phyloP scores from a whole-genome alignment of 2,888 invertebrate genomes.

The Elgonia sp. region DNA sequence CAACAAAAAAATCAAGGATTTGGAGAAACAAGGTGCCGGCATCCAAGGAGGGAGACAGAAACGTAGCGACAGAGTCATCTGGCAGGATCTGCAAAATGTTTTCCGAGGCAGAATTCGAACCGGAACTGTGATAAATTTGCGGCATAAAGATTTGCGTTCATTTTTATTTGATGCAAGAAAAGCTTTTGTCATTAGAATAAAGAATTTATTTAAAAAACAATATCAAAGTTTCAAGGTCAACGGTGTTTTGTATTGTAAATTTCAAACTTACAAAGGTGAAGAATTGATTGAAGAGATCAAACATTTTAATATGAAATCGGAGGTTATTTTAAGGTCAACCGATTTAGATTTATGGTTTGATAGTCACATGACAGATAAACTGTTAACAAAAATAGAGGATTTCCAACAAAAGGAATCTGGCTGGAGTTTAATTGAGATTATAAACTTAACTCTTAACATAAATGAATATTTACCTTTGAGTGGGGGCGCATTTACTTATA shows the following conservation, averaged over 20 bases:
- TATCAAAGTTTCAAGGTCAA: constrained; percentile 16
- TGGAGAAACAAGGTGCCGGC: not conserved
- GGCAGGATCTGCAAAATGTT: constrained; percentile 5
- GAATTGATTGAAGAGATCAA: constrained; percentile 29
- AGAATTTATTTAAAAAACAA: constrained; percentile 11
- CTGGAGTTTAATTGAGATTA: no score
- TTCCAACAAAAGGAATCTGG: constrained; percentile 38
- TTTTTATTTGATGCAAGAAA: not conserved
- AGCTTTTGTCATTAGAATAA: not conserved
- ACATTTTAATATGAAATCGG: constrained; percentile 14
- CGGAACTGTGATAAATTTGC: not conserved
- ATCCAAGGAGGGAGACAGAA: not conserved
- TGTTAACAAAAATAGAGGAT: constrained; percentile 39
- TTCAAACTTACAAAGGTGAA: not conserved
- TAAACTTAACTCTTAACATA: constrained; percentile 74
- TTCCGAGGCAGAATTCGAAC: not conserved
- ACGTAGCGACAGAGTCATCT: not conserved
- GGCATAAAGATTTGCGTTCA: not conserved
- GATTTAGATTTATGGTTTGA: constrained; percentile 31
- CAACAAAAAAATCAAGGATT: no score
- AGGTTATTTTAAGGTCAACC: constrained; percentile 35
- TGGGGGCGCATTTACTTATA: constrained; percentile 66
- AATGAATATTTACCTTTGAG: constrained; percentile 71
- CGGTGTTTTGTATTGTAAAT: constrained; percentile 17
- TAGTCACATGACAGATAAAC: constrained; percentile 36